Conservation (phyloP, 2,797 vertebrate species). For the Danio aesculapii region DNA sequence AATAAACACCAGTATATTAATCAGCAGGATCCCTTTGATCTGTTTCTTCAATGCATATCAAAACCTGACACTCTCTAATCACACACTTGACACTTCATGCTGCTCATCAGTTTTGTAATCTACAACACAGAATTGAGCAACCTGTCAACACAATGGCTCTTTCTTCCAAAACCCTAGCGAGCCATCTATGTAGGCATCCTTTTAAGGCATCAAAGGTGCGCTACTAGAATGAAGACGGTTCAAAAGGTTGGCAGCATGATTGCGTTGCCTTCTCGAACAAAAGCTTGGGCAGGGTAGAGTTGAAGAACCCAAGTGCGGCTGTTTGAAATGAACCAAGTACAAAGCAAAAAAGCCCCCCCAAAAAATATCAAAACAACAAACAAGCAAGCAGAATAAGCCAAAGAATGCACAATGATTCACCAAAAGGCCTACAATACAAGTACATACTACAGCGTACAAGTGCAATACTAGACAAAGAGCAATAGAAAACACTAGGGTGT, state of each 20-base stretch:
- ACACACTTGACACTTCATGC: constrained; percentile 14
- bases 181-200: constrained; percentile 10
- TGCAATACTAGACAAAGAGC: background rate
- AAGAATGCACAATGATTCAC: constrained; percentile 25
- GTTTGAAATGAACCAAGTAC: constrained; percentile 10
- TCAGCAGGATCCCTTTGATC: background rate
- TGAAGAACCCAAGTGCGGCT: constrained; percentile 3
- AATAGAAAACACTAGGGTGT: background rate
- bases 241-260: background rate
- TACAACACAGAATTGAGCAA: constrained; percentile 14
- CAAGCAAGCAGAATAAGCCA: constrained; percentile 18
- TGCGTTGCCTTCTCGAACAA: constrained; percentile 18
- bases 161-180: background rate
- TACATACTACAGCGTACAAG: background rate
- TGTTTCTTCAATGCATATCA: background rate
- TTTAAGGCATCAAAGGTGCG: constrained; percentile 6
- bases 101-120: constrained; percentile 8
- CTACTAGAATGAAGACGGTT: constrained; percentile 2
- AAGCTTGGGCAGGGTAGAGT: background rate
- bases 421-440: background rate
- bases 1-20: background rate
- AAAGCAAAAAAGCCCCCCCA: background rate
- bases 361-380: constrained; percentile 6
- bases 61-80: background rate
- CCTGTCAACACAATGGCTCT: constrained; percentile 18